Percentiles rank a stretch among this genome's conserved stretches.
Evolutionary conservation across 2,888 invertebrate genomes (phyloP).

Genomic region (Xestoiulus laeticollis): DNA sequence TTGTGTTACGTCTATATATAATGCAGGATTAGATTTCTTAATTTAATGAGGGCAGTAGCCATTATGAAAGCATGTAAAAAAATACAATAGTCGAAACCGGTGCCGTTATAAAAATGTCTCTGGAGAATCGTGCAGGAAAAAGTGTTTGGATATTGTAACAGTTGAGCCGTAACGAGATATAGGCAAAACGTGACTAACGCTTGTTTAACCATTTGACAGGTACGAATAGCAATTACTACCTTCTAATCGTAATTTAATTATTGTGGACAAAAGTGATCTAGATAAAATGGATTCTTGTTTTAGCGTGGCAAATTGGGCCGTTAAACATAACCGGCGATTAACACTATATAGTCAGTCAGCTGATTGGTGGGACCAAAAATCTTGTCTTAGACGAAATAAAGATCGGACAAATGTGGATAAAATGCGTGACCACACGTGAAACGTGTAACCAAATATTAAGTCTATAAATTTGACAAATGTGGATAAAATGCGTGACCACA

Average conservation of each 20-base stretch:
- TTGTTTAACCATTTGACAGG: constrained; percentile 13
- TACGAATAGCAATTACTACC: background rate
- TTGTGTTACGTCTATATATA: background rate
- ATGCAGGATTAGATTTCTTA: background rate
- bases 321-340: too few species aligned
- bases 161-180: background rate
- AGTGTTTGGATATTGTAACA: background rate
- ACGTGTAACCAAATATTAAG: too few species aligned
- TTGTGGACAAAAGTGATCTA: background rate
- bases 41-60: background rate
- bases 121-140: background rate
- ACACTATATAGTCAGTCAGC: too few species aligned
- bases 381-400: too few species aligned
- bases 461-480: too few species aligned
- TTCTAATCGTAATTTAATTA: constrained; percentile 11
- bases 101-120: background rate
- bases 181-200: background rate
- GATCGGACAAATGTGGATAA: too few species aligned
- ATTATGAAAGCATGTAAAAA: background rate
- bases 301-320: too few species aligned
- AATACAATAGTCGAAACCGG: background rate
- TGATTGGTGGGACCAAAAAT: too few species aligned
- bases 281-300: too few species aligned
- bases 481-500: too few species aligned
- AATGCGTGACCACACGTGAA: too few species aligned